phyloP scores from a whole-genome alignment of 37 sponge, comb jelly and placozoan species.

The Cladorhizidae sp. region DNA sequence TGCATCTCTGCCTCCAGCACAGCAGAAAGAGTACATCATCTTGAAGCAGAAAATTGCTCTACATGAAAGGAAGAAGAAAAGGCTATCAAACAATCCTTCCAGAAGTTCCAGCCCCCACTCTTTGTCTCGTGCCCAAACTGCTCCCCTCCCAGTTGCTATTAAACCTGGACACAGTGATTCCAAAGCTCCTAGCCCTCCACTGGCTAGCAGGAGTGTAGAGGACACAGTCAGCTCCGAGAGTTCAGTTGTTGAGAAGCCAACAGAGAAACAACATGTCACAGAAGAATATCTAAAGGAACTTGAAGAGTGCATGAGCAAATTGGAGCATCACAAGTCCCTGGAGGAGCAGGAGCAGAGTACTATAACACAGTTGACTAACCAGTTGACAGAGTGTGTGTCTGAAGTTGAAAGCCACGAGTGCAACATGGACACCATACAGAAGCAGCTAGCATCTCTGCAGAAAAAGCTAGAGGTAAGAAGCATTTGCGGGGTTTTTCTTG shows the following conservation, averaged over 20 bases:
- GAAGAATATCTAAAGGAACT: background rate
- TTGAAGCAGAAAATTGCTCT: conserved; percentile 35
- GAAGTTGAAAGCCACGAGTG: conserved; percentile 34
- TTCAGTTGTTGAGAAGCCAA: background rate
- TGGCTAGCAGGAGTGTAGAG: background rate
- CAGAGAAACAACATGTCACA: background rate
- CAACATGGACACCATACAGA: conserved; percentile 15
- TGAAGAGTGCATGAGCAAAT: background rate
- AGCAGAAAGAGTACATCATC: conserved; percentile 33
- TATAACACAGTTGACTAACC: conserved; percentile 5
- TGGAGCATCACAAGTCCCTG: background rate
- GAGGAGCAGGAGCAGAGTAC: conserved; percentile 1
- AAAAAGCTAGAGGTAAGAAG: background rate
- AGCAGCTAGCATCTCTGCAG: background rate
- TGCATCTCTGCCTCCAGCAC: conserved; percentile 13
- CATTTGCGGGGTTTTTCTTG: no score
- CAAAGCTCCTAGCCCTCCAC: background rate
- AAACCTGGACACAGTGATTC: no score
- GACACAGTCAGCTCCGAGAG: background rate
- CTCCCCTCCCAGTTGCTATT: no score
- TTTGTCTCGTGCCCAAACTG: no score
- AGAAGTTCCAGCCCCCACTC: no score
- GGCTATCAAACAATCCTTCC: no score
- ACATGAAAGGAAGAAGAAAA: conserved; percentile 25
- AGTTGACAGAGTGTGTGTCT: conserved; percentile 38